Base-by-base conservation (phyloP, 1,140 invertebrate species). In the Neocloeon triangulifer region DNA sequence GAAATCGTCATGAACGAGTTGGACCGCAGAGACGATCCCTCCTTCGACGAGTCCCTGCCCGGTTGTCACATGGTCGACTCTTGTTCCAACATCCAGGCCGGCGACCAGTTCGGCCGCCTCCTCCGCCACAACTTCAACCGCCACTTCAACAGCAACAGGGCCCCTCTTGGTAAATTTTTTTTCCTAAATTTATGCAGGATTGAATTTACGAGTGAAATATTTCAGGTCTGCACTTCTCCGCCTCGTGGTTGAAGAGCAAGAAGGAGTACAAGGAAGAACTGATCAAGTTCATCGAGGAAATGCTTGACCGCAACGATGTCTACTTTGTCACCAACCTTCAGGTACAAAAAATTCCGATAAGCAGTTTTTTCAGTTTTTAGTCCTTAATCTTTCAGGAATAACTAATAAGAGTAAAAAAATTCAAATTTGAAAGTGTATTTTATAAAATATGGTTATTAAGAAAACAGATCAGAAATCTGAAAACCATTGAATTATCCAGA, bases 1-100 rank as follows among this genome's bases (percentile, higher is more conserved):
- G 84, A 91, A 57, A 88, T 91, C 67, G 82, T 89, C 16, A 86
- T 91, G 78, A 91, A 89, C 53, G 82, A 89, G 51, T 53, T 91
- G 39, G 82, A 91, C 56, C 67, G 82, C 50, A 65, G 85, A 51
- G 84, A 89, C 47, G 80, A 88, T 47, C 80, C 81, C 3, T 77
- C 75, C 1, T 85, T 86, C 47, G 81, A 89, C 45, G 82, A 89
- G 52, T 79, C 73, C 1, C 58, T 89, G 23, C 80, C 81, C 19
- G 81, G 77, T 69, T 92, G 82, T 59, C 81, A 88, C 52, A 85
- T 88, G 65, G 80, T 88, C 0, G 84, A 88, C 48, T 88, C 81
- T 5, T 92, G 86, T 55, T 82, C 81, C 13, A 88, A 88, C 54
- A 79, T 88, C 39, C 77, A 82, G 53, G 69, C 68, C 20, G 77